These are phyloP conservation scores for Listronotus bonariensis DNA, from an alignment of 1,140 invertebrate species.

Conservation along the genomic window DNA sequence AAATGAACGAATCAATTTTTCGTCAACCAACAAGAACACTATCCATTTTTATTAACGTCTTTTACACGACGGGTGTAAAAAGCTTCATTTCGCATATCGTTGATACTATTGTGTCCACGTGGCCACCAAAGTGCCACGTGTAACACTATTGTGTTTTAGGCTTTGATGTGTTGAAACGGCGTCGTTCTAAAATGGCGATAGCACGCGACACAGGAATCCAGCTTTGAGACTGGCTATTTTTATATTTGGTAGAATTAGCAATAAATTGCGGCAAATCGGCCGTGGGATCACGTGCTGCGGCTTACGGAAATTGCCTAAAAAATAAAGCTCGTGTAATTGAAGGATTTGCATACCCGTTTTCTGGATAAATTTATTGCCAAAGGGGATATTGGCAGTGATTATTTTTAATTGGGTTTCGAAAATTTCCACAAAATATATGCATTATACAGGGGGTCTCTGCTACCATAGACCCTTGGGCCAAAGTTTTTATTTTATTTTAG, in stretches of 20 bases:
- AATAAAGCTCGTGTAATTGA: slow-evolving; percentile 35
- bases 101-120: slow-evolving; percentile 50
- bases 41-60: slow-evolving; percentile 38
- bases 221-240: slow-evolving; percentile 42
- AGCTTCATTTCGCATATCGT: slow-evolving; percentile 48
- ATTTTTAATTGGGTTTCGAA: too few relatives aligned
- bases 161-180: slow-evolving; percentile 49
- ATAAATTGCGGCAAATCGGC: slow-evolving; percentile 51
- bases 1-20: too few relatives aligned
- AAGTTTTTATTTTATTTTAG: too few relatives aligned
- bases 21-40: slow-evolving; percentile 19
- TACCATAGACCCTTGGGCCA: too few relatives aligned
- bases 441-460: too few relatives aligned
- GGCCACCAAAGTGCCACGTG: slow-evolving; percentile 48
- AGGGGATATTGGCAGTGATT: background rate
- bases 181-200: slow-evolving; percentile 42
- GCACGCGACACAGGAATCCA: slow-evolving; percentile 18
- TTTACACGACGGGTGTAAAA: slow-evolving; percentile 44
- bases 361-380: slow-evolving; percentile 4
- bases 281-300: slow-evolving; percentile 49
- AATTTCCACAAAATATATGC: too few relatives aligned
- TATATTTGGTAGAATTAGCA: slow-evolving; percentile 50
- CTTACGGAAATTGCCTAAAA: slow-evolving; percentile 40
- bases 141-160: slow-evolving; percentile 37
- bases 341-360: slow-evolving; percentile 38